phyloP scores from a whole-genome alignment of 2,888 invertebrate species.

The Drosophila siamana region DNA sequence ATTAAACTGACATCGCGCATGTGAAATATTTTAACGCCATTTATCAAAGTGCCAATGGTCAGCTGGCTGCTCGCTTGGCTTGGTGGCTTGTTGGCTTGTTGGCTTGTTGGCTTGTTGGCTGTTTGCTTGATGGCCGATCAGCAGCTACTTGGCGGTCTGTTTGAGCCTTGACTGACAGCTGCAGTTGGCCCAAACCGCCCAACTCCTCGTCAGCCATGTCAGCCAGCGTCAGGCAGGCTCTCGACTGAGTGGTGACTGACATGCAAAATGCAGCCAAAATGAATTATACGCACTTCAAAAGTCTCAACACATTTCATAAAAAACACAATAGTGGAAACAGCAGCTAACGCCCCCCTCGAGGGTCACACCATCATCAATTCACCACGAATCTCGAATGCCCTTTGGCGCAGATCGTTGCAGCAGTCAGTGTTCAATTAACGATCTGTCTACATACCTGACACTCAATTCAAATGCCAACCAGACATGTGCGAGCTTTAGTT shows the following conservation, averaged over 20 bases:
- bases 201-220: slow-evolving; percentile 31
- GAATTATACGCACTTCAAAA: slow-evolving; percentile 77
- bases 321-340: slow-evolving; percentile 39
- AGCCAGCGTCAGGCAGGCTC: slow-evolving; percentile 42
- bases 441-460: slow-evolving; percentile 14
- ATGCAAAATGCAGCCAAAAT: slow-evolving; percentile 60
- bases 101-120: not conserved
- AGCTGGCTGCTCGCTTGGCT: slow-evolving; percentile 39
- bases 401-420: slow-evolving; percentile 31
- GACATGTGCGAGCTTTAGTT: not conserved
- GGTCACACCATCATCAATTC: slow-evolving; percentile 12
- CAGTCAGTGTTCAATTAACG: slow-evolving; percentile 8
- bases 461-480: not conserved
- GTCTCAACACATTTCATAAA: slow-evolving; percentile 67
- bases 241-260: slow-evolving; percentile 25
- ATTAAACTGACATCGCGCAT: slow-evolving; percentile 57
- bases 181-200: slow-evolving; percentile 45
- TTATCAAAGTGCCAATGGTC: slow-evolving; percentile 68
- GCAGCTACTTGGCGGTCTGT: slow-evolving; percentile 56
- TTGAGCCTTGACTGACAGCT: slow-evolving; percentile 60
- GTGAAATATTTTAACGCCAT: slow-evolving; percentile 77
- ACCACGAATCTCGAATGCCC: slow-evolving; percentile 52
- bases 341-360: slow-evolving; percentile 25
- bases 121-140: slow-evolving; percentile 18
- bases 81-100: slow-evolving; percentile 14